Percentiles rank a stretch among this genome's conserved stretches.
Evolutionary conservation across 2,888 invertebrate species (phyloP).

Genomic region (Leucophenga maculata): DNA sequence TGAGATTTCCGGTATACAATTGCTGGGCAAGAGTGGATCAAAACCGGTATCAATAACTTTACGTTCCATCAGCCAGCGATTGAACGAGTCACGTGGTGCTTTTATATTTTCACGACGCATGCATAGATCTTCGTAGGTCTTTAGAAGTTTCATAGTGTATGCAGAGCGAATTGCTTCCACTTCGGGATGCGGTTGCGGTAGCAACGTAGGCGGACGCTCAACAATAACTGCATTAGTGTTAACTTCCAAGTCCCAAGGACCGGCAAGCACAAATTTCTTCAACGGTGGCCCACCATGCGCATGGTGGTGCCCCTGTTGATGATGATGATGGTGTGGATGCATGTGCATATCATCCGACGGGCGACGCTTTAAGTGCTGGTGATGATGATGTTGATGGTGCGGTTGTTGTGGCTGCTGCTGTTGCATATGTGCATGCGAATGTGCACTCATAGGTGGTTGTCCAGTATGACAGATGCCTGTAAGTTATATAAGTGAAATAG

Average conservation of each 20-base stretch:
- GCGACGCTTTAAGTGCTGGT: slow-evolving; percentile 67
- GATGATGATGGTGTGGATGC: slow-evolving; percentile 60
- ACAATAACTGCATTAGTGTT: slow-evolving; percentile 87
- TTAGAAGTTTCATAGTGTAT: slow-evolving; percentile 86
- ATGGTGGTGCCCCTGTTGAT: slow-evolving; percentile 46
- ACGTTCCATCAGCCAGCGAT: slow-evolving; percentile 95
- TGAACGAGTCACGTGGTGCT: slow-evolving; percentile 96
- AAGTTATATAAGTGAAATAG: background rate
- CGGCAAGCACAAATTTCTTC: slow-evolving; percentile 89
- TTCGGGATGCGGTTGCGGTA: slow-evolving; percentile 95
- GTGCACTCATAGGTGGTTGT: slow-evolving; percentile 65
- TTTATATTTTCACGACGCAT: slow-evolving; percentile 93
- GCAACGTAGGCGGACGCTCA: slow-evolving; percentile 87
- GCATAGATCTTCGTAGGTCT: slow-evolving; percentile 94
- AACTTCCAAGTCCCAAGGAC: slow-evolving; percentile 96
- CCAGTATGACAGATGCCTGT: slow-evolving; percentile 64
- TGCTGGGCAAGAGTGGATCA: slow-evolving; percentile 92
- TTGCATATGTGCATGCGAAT: slow-evolving; percentile 62
- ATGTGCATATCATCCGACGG: slow-evolving; percentile 71
- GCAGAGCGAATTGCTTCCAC: slow-evolving; percentile 90
- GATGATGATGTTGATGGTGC: slow-evolving; percentile 46
- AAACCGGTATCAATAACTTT: slow-evolving; percentile 91
- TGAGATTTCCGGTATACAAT: slow-evolving; percentile 93
- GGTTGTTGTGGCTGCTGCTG: slow-evolving; percentile 44
- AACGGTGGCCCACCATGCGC: slow-evolving; percentile 78